Evolutionary conservation across 2,888 invertebrate genomes (phyloP).

Genomic region (Hypolimnas misippus): DNA sequence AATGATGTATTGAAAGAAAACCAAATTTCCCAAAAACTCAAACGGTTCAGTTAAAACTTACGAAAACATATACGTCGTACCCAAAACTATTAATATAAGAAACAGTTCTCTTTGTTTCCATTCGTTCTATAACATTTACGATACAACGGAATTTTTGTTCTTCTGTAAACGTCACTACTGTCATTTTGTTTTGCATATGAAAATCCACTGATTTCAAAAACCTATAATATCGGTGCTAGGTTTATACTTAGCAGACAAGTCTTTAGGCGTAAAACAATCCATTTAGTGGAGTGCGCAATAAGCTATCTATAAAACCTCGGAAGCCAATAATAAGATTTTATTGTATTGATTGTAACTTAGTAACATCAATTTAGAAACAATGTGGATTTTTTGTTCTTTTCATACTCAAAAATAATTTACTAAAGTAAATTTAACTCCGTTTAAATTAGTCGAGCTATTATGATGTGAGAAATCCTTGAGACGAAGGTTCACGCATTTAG

Average conservation of each 20-base stretch:
- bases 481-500: conserved; percentile 49
- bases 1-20: background rate
- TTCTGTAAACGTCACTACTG: background rate
- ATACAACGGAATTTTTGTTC: background rate
- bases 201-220: background rate
- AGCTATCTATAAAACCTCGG: conserved; percentile 34
- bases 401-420: background rate
- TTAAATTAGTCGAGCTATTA: background rate
- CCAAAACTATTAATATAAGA: background rate
- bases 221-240: conserved; percentile 12
- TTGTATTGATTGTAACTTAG: conserved; percentile 27
- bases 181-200: background rate
- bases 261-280: conserved; percentile 30
- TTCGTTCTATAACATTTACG: background rate
- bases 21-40: background rate
- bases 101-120: background rate
- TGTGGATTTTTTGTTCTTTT: conserved; percentile 5
- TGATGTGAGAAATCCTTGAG: conserved; percentile 53
- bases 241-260: conserved; percentile 31
- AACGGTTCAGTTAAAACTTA: background rate
- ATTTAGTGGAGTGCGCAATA: conserved; percentile 28
- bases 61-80: background rate
- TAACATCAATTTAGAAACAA: conserved; percentile 5
- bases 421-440: background rate
- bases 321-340: conserved; percentile 37